phyloP scores from a whole-genome alignment of 2,113 vertebrate species.

The Platysternon megacephalum region DNA sequence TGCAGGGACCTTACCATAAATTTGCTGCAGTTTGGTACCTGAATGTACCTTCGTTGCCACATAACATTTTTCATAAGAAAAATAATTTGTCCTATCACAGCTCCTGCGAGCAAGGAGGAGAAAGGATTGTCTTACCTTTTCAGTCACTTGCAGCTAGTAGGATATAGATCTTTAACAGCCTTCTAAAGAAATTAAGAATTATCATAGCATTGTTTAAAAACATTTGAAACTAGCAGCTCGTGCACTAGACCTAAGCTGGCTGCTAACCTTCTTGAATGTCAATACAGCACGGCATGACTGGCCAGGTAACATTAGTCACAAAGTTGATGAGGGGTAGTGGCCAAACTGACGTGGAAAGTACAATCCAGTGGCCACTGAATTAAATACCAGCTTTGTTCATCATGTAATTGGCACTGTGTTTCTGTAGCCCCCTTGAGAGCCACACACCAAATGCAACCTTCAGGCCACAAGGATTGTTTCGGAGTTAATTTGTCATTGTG shows the following conservation, averaged over 20 bases:
- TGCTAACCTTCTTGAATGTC: not conserved
- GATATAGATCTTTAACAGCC: not conserved
- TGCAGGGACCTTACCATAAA: conserved; percentile 35
- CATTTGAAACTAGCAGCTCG: fast-evolving
- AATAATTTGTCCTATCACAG: not conserved
- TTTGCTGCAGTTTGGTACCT: conserved; percentile 57
- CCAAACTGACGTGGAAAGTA: not conserved
- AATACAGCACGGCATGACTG: not conserved
- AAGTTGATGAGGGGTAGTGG: not conserved
- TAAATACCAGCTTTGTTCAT: not conserved
- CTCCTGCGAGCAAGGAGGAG: conserved; percentile 2
- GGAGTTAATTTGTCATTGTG: not conserved
- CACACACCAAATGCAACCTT: conserved; percentile 12
- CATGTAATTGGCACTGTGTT: not conserved
- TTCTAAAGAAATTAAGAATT: not conserved
- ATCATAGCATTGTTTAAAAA: not conserved
- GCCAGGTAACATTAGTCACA: fast-evolving
- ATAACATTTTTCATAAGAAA: conserved; percentile 32
- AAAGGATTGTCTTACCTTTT: not conserved
- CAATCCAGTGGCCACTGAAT: not conserved
- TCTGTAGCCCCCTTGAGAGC: not conserved
- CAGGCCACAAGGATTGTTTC: not conserved
- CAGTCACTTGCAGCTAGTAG: not conserved
- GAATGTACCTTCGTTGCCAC: conserved; percentile 31
- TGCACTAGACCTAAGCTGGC: not conserved